Evolutionary conservation across 2,797 vertebrate genomes (phyloP).

Genomic region (Rhodeus uyekii): DNA sequence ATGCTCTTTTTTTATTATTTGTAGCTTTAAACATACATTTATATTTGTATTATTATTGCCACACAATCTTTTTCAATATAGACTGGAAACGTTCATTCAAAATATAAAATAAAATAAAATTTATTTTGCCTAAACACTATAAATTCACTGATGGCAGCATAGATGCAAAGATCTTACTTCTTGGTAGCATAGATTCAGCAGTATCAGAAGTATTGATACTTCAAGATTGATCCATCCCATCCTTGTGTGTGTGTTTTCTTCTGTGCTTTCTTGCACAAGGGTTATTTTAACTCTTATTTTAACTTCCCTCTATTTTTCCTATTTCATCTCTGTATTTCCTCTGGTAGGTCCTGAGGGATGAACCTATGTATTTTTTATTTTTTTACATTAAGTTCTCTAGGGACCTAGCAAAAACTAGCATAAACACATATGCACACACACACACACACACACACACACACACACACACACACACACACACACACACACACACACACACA

Average conservation of each 20-base stretch:
- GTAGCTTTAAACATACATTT: too few species aligned
- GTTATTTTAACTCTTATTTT: neutral
- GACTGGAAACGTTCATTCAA: neutral
- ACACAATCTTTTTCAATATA: neutral
- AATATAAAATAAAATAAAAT: neutral
- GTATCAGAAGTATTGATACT: neutral
- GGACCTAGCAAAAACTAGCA: constrained; percentile 1
- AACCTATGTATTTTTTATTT: constrained; percentile 35
- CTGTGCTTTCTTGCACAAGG: neutral
- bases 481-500: neutral
- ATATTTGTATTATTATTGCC: neutral
- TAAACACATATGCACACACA: neutral
- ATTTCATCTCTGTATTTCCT: constrained; percentile 48
- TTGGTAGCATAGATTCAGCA: neutral
- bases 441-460: neutral
- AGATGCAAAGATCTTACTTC: too few species aligned
- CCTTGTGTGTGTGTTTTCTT: neutral
- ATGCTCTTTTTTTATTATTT: neutral
- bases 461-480: constrained; percentile 11
- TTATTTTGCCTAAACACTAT: neutral
- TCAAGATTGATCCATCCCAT: neutral
- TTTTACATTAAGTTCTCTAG: constrained; percentile 51
- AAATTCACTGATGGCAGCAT: neutral
- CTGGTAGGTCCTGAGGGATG: constrained; percentile 46
- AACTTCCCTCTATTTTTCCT: constrained; percentile 25